Evolutionary conservation across 2,888 invertebrate species (phyloP).

Genomic region (Carabus problematicus): DNA sequence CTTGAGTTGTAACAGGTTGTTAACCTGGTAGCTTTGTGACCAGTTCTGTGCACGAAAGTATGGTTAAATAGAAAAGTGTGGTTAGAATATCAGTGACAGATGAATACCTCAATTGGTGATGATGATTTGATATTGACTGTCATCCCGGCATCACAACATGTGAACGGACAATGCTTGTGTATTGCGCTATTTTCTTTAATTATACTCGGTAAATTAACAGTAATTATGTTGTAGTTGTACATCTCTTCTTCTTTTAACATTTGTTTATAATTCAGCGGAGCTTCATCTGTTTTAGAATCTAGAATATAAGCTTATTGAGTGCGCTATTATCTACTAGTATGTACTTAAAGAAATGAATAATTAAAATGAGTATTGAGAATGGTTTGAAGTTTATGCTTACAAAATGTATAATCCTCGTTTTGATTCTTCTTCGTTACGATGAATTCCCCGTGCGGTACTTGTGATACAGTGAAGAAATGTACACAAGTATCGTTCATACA

Average conservation of each 20-base stretch:
- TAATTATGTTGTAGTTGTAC: constrained; percentile 52
- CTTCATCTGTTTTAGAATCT: constrained; percentile 48
- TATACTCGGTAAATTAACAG: constrained; percentile 58
- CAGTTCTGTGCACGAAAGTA: constrained; percentile 45
- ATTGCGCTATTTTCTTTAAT: constrained; percentile 57
- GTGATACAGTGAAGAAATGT: constrained; percentile 32
- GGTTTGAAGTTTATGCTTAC: neutral
- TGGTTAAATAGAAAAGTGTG: neutral
- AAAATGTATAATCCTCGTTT: constrained; percentile 6
- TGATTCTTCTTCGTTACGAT: neutral
- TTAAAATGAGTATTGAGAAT: no score
- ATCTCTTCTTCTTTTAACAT: constrained; percentile 52
- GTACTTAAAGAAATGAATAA: no score
- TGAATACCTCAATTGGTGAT: constrained; percentile 55
- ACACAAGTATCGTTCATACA: constrained; percentile 61
- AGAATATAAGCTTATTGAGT: constrained; percentile 3
- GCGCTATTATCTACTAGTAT: no score
- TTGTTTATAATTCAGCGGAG: constrained; percentile 55
- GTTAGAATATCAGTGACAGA: constrained; percentile 34
- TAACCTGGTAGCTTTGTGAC: constrained; percentile 57
- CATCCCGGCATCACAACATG: constrained; percentile 58
- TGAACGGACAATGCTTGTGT: constrained; percentile 59
- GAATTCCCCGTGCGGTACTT: constrained; percentile 11
- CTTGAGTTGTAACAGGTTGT: constrained; percentile 61
- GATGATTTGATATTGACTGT: constrained; percentile 58